These are phyloP conservation scores for Craniophora ligustri DNA, from an alignment of 2,888 invertebrate species.

Conservation along the genomic window DNA sequence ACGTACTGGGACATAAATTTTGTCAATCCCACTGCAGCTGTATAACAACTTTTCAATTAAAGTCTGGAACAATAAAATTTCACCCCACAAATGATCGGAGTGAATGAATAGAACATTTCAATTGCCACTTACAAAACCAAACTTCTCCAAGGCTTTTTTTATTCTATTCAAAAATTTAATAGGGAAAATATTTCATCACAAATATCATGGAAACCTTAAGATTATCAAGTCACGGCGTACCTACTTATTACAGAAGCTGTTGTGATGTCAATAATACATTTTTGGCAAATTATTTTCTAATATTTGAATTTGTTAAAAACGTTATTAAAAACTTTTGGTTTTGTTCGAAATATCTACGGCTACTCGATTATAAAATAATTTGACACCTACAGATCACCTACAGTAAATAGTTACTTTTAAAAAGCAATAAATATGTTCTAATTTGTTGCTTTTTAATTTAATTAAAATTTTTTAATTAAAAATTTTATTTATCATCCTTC, in stretches of 20 bases:
- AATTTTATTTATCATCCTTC: too few species aligned
- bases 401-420: too few species aligned
- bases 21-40: conserved; percentile 53
- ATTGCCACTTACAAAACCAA: conserved; percentile 4
- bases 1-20: conserved; percentile 58
- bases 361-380: too few species aligned
- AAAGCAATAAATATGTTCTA: background rate
- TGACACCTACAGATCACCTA: too few species aligned
- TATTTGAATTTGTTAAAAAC: background rate
- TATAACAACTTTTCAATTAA: conserved; percentile 60
- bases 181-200: background rate
- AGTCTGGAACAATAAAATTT: conserved; percentile 49
- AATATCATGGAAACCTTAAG: background rate
- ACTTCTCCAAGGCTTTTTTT: conserved; percentile 11
- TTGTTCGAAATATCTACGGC: too few species aligned
- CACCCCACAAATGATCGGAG: conserved; percentile 11
- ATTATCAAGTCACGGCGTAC: too few species aligned
- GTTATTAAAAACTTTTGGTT: background rate
- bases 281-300: background rate
- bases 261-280: background rate
- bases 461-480: too few species aligned
- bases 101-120: conserved; percentile 25
- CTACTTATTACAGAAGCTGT: background rate
- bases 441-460: too few species aligned
- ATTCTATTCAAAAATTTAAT: background rate